Evolutionary conservation across 2,888 invertebrate species (phyloP), one percentile per base, ranked within the genome.

Genomic region (Elegia similella): DNA sequence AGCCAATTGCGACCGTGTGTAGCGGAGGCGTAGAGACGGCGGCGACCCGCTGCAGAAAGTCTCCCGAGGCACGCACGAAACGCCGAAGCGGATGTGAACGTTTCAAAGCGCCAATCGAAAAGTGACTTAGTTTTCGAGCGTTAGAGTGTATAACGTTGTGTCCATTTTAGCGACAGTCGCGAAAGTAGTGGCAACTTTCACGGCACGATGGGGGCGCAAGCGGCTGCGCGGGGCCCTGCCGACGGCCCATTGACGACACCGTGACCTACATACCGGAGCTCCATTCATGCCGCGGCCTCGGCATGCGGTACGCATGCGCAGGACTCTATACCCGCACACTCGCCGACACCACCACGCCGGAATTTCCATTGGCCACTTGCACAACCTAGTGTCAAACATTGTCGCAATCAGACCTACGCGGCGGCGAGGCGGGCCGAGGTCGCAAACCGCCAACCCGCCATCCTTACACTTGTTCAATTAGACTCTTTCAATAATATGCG

Each of bases 181-280:
- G 90, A 91, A 91, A 91, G 91, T 88, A 88, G 86, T 80, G 82
- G 88, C 82, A 88, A 91, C 91, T 91, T 91, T 91, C 91, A 88
- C 91, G 76, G 80, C 77, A 76, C 81, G 86, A 84, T 84, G 86
- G 82, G 85, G 88, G 85, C 86, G 84, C 86, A 77, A 79, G 83
- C 81, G 82, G 84, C 76, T 76, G 84, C 82, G 88, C 82, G 82
- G 82, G 81, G 84, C 78, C 84, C 82, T 79, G 82, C 76, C 84
- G 79, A 72, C 82, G 84, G 87, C 84, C 86, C 91, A 91, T 91
- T 91, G 91, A 90, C 88, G 91, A 90, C 89, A 89, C 87, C 87
- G 88, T 88, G 88, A 86, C 91, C 91, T 70, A 90, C 88, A 91
- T 91, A 88, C 88, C 87, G 83, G 72, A 71, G 80, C 79, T 86